Conservation (phyloP, 2,888 invertebrate genomes). For the Agrochola lota region DNA sequence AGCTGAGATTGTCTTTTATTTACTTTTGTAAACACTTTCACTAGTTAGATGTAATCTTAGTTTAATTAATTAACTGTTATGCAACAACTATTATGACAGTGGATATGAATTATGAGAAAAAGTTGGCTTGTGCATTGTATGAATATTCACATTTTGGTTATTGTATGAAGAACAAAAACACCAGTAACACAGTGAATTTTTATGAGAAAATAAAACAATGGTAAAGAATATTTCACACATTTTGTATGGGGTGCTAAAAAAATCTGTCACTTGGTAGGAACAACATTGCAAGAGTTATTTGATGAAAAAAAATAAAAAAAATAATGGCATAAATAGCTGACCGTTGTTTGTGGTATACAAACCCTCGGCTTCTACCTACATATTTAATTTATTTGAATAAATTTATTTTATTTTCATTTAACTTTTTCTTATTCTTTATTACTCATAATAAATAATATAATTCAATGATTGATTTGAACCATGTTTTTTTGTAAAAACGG, state of each 20-base stretch:
- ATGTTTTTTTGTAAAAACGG: no score
- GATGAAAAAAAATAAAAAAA: no score
- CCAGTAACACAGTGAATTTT: not conserved
- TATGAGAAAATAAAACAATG: not conserved
- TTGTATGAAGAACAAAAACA: not conserved
- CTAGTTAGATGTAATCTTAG: slow-evolving; percentile 23
- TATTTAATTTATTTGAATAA: no score
- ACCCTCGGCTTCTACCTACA: no score
- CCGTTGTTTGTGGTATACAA: no score
- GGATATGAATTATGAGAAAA: slow-evolving; percentile 20
- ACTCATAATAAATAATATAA: no score
- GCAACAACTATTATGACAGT: slow-evolving; percentile 11
- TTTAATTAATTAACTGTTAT: slow-evolving; percentile 46
- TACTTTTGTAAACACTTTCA: slow-evolving; percentile 49
- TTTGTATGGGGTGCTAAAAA: no score
- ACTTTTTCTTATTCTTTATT: no score
- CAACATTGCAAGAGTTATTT: no score
- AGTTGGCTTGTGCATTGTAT: not conserved
- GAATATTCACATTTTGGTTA: slow-evolving; percentile 7
- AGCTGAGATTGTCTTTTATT: slow-evolving; percentile 1
- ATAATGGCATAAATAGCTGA: no score
- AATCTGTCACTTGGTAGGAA: not conserved
- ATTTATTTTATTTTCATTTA: no score
- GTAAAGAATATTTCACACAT: not conserved
- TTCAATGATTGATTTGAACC: no score